Evolutionary conservation across 2,113 vertebrate genomes (phyloP), one percentile per base, ranked within the genome.

Genomic region (Neogale vison): DNA sequence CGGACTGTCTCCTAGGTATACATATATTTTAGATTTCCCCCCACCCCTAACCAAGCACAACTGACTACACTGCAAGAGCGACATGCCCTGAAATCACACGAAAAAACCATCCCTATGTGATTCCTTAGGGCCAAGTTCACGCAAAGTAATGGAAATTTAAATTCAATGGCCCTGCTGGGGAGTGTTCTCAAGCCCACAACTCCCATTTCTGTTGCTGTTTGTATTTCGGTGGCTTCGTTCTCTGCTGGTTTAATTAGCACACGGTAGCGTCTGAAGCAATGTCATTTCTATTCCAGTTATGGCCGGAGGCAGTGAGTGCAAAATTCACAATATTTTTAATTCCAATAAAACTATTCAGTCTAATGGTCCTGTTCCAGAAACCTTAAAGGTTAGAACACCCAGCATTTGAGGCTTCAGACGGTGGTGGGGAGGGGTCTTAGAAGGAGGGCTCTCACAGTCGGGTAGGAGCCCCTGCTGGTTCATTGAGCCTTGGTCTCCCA

Each of bases 111-210:
- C 79, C 65, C 90, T 69, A 10, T 50, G 24, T 77, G 81, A 92
- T 92, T 97, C 95, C 90, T 93, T 10, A 13, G 87, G 69, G 92
- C 39, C 90, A 84, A 34, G 92, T 97, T 97, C 89, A 88, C 63
- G 88, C 72, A 85, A 88, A 98, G 92, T 72, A 97, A 96, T 92
- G 71, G 87, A 96, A 97, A 95, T 97, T 96, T 96, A 88, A 96
- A 93, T 92, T 85, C 95, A 50, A 47, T 74, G 24, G 18, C 71
- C 85, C 86, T 61, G 69, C 65, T 52, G n/a, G 55, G 89, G 81
- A 97, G n/a, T 21, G 26, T 61, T 79, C 95, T 2, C 52, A 95
- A 94, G 90, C 93, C 90, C 80, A 81, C 21, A 61, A 79, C 92
- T 95, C 71, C 13, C 47, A 65, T 92, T 92, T 95, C 24, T 50